Evolutionary conservation across 2,113 vertebrate species (phyloP).

Genomic region (Misgurnus anguillicaudatus): DNA sequence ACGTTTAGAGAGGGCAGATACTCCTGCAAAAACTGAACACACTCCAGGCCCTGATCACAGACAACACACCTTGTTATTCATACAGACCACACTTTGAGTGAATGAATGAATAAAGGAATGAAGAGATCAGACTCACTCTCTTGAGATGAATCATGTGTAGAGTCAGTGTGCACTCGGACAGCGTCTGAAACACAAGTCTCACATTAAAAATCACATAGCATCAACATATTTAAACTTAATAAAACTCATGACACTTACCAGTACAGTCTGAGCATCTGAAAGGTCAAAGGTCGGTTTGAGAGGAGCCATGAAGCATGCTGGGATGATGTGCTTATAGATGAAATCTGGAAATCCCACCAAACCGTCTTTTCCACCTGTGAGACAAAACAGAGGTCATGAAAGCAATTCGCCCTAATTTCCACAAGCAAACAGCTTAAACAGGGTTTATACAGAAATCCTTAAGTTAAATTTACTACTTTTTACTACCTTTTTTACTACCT

Average conservation of each 20-base stretch:
- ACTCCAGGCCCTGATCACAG: slow-evolving; percentile 85
- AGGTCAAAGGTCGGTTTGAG: slow-evolving; percentile 96
- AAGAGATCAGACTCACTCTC: slow-evolving; percentile 77
- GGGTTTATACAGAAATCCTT: too few relatives aligned
- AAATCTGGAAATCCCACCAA: slow-evolving; percentile 96
- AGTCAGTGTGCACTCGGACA: slow-evolving; percentile 92
- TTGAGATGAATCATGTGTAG: slow-evolving; percentile 97
- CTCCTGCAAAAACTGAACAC: slow-evolving; percentile 93
- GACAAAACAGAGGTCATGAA: neutral
- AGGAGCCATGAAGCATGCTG: slow-evolving; percentile 95
- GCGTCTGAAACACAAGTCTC: slow-evolving; percentile 74
- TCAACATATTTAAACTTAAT: neutral
- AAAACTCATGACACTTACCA: slow-evolving; percentile 72
- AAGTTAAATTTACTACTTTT: too few relatives aligned
- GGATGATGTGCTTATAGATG: slow-evolving; percentile 97
- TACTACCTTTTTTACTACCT: too few relatives aligned
- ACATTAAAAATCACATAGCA: neutral
- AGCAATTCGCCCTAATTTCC: neutral
- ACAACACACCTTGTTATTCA: neutral
- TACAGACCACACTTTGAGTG: too few relatives aligned
- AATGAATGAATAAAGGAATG: neutral
- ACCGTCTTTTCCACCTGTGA: slow-evolving; percentile 92
- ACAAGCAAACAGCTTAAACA: neutral
- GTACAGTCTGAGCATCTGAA: slow-evolving; percentile 92
- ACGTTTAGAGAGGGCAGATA: slow-evolving; percentile 94